phyloP scores from a whole-genome alignment of 1,140 invertebrate species.

The Caerostris extrusa region DNA sequence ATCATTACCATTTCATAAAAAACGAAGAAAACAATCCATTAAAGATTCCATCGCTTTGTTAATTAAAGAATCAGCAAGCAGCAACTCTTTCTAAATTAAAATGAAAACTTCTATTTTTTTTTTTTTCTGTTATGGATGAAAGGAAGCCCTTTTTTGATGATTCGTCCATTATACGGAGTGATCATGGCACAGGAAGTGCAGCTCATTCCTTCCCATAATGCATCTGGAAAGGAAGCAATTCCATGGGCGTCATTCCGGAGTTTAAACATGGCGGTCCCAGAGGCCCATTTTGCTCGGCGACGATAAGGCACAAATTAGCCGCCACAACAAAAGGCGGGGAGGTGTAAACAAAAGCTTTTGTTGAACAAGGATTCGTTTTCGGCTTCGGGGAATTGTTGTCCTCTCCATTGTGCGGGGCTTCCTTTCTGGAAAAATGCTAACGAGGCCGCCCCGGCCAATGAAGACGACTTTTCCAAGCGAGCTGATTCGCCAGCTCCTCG shows the following conservation, averaged over 20 bases:
- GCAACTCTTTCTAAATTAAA: neutral
- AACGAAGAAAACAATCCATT: neutral
- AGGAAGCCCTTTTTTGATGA: neutral
- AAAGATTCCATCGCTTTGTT: neutral
- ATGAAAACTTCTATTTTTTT: too few relatives aligned
- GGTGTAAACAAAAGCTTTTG: constrained; percentile 40
- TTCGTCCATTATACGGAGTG: neutral
- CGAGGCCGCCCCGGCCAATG: neutral
- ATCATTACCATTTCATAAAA: neutral
- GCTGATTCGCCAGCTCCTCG: too few relatives aligned
- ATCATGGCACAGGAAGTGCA: constrained; percentile 13
- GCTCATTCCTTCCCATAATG: neutral
- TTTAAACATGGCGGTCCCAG: constrained; percentile 30
- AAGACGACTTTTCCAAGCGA: too few relatives aligned
- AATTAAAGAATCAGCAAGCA: neutral
- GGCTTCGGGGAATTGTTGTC: neutral
- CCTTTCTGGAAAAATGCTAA: neutral
- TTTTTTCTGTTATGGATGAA: neutral
- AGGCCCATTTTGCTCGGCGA: constrained; percentile 18
- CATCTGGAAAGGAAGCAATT: constrained; percentile 13
- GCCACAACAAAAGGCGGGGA: neutral
- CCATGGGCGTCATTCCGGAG: neutral
- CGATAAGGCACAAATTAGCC: neutral
- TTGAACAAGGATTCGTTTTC: constrained; percentile 18
- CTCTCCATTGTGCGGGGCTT: neutral